A percentile compares a stretch with the other conserved stretches of the same genome.
phyloP scores from a whole-genome alignment of 1,140 invertebrate species.

The Samia ricini region DNA sequence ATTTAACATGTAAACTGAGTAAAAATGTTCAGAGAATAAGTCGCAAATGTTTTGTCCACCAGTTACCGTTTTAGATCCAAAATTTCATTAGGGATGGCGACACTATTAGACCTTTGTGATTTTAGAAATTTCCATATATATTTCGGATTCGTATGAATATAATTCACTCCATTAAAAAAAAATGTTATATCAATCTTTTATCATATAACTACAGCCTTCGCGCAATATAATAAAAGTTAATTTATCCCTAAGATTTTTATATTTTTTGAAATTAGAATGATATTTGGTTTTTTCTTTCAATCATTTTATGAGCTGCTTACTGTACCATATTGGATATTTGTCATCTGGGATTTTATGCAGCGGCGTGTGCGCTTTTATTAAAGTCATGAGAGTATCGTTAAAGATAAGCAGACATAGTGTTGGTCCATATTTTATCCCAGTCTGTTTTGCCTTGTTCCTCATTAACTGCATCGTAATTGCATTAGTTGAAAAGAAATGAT shows the following conservation, averaged over 20 bases:
- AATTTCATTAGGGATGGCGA: neutral
- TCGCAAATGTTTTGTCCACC: neutral
- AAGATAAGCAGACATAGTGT: no score
- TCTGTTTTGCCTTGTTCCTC: no score
- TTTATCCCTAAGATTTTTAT: neutral
- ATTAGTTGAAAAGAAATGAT: no score
- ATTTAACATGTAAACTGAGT: neutral
- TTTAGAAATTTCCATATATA: conserved; percentile 1
- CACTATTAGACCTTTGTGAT: neutral
- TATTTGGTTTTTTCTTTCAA: no score
- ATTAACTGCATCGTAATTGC: no score
- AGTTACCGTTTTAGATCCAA: neutral
- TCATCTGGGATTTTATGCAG: no score
- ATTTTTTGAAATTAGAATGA: neutral
- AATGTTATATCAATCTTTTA: neutral
- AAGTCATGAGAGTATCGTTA: no score
- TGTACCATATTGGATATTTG: no score
- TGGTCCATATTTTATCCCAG: no score
- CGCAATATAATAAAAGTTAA: neutral
- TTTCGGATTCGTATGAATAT: neutral
- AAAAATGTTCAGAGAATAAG: neutral
- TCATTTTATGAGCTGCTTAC: no score
- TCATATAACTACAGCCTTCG: neutral
- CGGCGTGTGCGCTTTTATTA: no score
- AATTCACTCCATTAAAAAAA: neutral